Evolutionary conservation across 2,888 invertebrate genomes (phyloP), one percentile per base, ranked within the genome.

Genomic region (Abscondita cerata): DNA sequence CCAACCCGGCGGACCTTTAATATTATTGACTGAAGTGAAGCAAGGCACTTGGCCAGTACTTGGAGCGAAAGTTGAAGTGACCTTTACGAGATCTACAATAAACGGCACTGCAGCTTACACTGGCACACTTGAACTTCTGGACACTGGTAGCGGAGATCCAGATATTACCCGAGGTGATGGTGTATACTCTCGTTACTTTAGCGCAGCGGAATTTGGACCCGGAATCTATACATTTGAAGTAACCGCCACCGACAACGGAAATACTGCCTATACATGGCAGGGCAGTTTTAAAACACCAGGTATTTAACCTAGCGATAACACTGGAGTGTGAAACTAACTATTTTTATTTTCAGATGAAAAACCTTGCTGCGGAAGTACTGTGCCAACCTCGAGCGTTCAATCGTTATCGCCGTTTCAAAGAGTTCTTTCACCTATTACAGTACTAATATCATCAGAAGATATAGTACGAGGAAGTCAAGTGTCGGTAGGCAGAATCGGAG

Each of bases 101-200:
- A 77, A 81, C 61, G 78, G 78, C 8, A 76, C 80, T 2, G 70
- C 73, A 5, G 68, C 76, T 1, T 77, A 80, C 46, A 75, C 74
- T 16, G 74, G 76, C 64, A 81, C 75, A 52, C 78, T 85, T 50
- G 82, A 83, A 62, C 76, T 87, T 1, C 74, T 84, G 50, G 88
- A 87, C 74, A 84, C 83, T 44, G 88, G 87, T 8, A 82, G 83
- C 68, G 87, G 86, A 63, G 88, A 88, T 78, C 87, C 88, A 0
- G 89, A 89, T 74, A 81, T 88, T 19, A 84, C 84, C 16, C 83
- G 82, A 73, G 85, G 85, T 0, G 89, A 89, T 75, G 89, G 89
- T 0, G 81, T 89, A 9, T 89, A 89, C 72, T 85, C 87, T 0
- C 81, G 86, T 44, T 87, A 86, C 73, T 85, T 86, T 67, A 83